Evolutionary conservation across 2,888 invertebrate species (phyloP).

Genomic region (Chrysotoxum bicinctum): DNA sequence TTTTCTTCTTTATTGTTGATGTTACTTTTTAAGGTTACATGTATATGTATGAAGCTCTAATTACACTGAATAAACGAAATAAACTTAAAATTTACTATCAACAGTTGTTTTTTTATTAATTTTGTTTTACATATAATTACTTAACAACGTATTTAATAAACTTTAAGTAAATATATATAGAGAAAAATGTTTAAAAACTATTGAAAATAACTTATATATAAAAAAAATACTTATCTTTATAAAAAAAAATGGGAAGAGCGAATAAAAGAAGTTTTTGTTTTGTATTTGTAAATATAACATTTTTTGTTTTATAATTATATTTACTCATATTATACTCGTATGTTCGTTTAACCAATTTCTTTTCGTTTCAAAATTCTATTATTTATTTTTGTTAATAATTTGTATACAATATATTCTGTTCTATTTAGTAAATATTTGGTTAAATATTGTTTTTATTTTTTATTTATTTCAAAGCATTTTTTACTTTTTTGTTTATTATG

Average conservation of each 20-base stretch:
- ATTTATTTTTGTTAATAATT: conserved; percentile 24
- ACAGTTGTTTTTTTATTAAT: conserved; percentile 59
- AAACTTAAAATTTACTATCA: conserved; percentile 72
- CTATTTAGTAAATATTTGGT: conserved; percentile 54
- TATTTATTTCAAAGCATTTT: conserved; percentile 54
- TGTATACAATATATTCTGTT: conserved; percentile 37
- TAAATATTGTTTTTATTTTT: conserved; percentile 48
- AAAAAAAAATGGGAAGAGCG: conserved; percentile 11
- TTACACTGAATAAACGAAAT: conserved; percentile 31
- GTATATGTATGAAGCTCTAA: conserved; percentile 16
- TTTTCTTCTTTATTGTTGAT: conserved; percentile 4
- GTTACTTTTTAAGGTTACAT: conserved; percentile 21
- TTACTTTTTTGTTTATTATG: background rate
- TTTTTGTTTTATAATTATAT: background rate
- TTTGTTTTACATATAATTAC: conserved; percentile 28
- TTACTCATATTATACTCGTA: conserved; percentile 11
- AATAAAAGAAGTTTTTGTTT: conserved; percentile 19
- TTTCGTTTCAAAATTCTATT: conserved; percentile 24
- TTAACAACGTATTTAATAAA: conserved; percentile 60
- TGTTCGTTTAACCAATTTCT: background rate
- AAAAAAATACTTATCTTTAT: conserved; percentile 26
- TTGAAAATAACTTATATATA: conserved; percentile 23
- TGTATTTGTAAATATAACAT: conserved; percentile 33
- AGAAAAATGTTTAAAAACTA: conserved; percentile 16
- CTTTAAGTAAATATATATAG: conserved; percentile 54